Evolutionary conservation across 2,797 vertebrate species (phyloP).

Genomic region (Rhynchonycteris naso): DNA sequence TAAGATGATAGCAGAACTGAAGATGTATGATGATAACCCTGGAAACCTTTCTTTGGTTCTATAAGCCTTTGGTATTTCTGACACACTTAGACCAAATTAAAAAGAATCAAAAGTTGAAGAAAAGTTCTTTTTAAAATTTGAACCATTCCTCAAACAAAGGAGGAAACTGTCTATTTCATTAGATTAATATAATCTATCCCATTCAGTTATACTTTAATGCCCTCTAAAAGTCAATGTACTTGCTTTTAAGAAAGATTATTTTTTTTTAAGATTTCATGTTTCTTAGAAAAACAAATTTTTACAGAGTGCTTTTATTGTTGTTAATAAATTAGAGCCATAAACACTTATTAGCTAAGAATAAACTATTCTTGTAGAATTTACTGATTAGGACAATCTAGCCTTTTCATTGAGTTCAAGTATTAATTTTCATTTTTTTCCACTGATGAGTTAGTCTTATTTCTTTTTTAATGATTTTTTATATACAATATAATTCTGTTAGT

Average conservation of each 20-base stretch:
- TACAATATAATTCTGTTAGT: neutral
- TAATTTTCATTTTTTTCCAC: conserved; percentile 62
- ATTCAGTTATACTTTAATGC: neutral
- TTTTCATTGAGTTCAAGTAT: conserved; percentile 57
- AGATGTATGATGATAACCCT: neutral
- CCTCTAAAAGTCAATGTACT: neutral
- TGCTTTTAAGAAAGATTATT: conserved; percentile 1
- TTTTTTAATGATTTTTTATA: neutral
- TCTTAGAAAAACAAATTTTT: conserved; percentile 40
- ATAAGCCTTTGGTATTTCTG: neutral
- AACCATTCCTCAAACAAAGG: neutral
- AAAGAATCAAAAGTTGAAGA: conserved; percentile 50
- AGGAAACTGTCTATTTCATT: neutral
- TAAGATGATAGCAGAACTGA: neutral
- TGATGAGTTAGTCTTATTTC: neutral
- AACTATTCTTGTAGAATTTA: neutral
- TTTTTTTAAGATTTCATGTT: conserved; percentile 52
- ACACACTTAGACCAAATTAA: conserved; percentile 22
- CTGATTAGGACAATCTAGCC: conserved; percentile 9
- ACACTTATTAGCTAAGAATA: neutral
- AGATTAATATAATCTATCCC: neutral
- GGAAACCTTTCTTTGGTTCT: neutral
- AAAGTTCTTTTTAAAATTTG: conserved; percentile 16
- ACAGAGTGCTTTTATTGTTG: neutral
- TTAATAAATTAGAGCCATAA: conserved; percentile 18